phyloP scores from a whole-genome alignment of 2,113 vertebrate species.

The Ploceus nigricollis region DNA sequence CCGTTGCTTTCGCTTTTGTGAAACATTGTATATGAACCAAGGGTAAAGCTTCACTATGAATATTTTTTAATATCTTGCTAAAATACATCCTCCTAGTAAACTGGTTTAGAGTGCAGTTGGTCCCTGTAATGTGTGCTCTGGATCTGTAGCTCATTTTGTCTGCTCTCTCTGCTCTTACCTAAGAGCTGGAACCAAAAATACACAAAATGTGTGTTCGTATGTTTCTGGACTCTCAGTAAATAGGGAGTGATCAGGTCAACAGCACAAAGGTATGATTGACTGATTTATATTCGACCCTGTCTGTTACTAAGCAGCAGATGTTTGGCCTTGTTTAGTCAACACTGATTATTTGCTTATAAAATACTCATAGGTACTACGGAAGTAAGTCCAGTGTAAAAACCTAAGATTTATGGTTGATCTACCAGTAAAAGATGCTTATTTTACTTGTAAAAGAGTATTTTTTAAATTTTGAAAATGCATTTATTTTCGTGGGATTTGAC shows the following conservation, averaged over 20 bases:
- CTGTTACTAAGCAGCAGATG: background rate
- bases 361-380: background rate
- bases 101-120: background rate
- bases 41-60: background rate
- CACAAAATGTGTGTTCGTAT: accelerated
- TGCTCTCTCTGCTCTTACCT: background rate
- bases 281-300: background rate
- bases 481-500: background rate
- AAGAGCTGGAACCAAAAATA: background rate
- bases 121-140: accelerated
- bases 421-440: background rate
- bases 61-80: background rate
- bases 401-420: background rate
- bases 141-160: background rate
- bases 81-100: background rate
- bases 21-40: background rate
- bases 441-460: background rate
- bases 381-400: background rate
- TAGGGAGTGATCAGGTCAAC: background rate
- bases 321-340: background rate
- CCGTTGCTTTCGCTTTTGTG: background rate
- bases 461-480: background rate
- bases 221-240: background rate
- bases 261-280: background rate
- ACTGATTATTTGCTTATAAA: background rate